Evolutionary conservation across 35 echinoderm and acorn worm genomes (phyloP).

Genomic region (Lytechinus pictus): DNA sequence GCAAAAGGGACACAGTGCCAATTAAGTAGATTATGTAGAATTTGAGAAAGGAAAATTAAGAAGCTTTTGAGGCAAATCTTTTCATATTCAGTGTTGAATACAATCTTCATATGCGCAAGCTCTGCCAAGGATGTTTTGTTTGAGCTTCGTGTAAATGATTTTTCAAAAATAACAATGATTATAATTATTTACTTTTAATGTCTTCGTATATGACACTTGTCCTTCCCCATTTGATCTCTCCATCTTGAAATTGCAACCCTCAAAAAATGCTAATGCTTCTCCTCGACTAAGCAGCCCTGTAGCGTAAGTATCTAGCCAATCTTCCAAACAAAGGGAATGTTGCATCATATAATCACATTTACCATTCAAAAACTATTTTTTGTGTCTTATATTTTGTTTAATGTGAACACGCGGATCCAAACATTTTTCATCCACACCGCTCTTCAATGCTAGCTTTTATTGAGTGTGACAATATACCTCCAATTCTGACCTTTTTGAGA

Average conservation of each 20-base stretch:
- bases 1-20: too few relatives aligned
- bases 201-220: not conserved
- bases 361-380: not conserved
- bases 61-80: too few relatives aligned
- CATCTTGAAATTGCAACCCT: not conserved
- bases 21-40: too few relatives aligned
- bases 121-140: not conserved
- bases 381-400: not conserved
- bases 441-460: not conserved
- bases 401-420: not conserved
- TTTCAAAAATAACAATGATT: too few relatives aligned
- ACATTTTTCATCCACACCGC: not conserved
- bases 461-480: not conserved
- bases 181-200: not conserved
- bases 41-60: too few relatives aligned
- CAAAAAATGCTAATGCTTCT: not conserved
- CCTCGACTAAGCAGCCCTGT: not conserved
- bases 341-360: constrained; percentile 4
- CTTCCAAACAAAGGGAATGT: not conserved
- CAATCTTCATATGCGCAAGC: not conserved
- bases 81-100: not conserved
- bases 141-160: too few relatives aligned
- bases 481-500: not conserved
- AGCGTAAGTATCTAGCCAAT: constrained; percentile 10
- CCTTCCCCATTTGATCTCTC: not conserved